Base-by-base conservation (phyloP, 1,140 invertebrate genomes). In the Calliphora vicina region DNA sequence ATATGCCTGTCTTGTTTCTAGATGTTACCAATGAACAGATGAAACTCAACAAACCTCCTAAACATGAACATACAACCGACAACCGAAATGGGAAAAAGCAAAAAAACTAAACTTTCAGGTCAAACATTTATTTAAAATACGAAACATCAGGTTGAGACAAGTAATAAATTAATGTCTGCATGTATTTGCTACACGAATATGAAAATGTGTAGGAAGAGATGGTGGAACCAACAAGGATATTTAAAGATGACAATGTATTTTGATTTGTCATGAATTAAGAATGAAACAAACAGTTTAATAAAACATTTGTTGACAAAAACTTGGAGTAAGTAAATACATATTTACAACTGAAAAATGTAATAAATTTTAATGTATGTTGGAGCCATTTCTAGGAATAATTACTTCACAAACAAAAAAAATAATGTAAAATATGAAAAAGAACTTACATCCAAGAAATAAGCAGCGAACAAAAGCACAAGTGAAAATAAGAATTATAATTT, bases 401-500 rank as follows among this genome's bases (percentile, higher is more conserved):
- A n/a, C 13, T 20, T n/a, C 20, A 35, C 20, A 78, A 78, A 67
- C 10, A 23, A 25, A 67, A 2, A 57, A 27, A 3, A n/a, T n/a
- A n/a, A n/a, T n/a, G n/a, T n/a, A n/a, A 76, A 76, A 76, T 76
- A n/a, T 76, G 17, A 35, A 5, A 35, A 76, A 76, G 29, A 35
- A 8, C 35, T 35, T 35, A 74, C 72, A 74, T 74, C 72, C 27
- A 67, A 23, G 57, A 20, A 67, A 67, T 67, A 67, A 20, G 6
- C n/a, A 67, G 35, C 10, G 9, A 74, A 74, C 72, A 78, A 26
- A 25, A 20, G 35, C 74, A 25, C 20, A 43, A 43, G 29, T n/a
- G 35, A 67, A 78, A 43, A 78, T 35, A 43, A 23, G 20, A 78
- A 78, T 78, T 78, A 45, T 78, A 78, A 78, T 78, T 78, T 78